Conservation (phyloP, 2,113 vertebrate species). For the Neopipo cinnamomea region DNA sequence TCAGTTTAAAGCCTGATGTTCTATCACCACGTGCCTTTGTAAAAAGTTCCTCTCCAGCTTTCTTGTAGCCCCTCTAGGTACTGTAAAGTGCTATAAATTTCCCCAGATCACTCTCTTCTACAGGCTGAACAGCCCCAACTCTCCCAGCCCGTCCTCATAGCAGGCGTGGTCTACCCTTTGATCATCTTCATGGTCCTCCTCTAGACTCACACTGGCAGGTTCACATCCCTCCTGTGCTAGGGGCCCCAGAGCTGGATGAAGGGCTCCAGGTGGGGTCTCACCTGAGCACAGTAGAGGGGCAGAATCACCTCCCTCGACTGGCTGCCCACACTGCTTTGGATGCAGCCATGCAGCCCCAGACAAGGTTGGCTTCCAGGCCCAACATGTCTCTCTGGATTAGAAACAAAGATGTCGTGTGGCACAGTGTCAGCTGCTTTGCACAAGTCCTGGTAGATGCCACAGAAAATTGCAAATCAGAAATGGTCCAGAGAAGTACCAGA, state of each 20-base stretch:
- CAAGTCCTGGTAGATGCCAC: background rate
- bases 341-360: background rate
- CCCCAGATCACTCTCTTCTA: background rate
- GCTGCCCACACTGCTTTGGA: accelerated
- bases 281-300: background rate
- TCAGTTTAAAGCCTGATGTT: background rate
- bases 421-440: background rate
- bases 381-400: background rate
- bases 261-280: background rate
- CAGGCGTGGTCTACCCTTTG: background rate
- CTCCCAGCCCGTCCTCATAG: background rate
- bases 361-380: no score
- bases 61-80: background rate
- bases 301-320: background rate
- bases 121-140: background rate
- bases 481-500: background rate
- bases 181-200: background rate
- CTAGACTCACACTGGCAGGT: background rate
- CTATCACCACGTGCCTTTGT: background rate
- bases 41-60: background rate
- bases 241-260: background rate
- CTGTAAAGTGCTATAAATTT: background rate
- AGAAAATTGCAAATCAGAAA: background rate
- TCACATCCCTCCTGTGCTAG: background rate
- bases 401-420: background rate